A percentile compares a stretch with the other conserved stretches of the same genome.
Conservation (phyloP, 1,140 invertebrate genomes). For the Vollenhovia emeryi region DNA sequence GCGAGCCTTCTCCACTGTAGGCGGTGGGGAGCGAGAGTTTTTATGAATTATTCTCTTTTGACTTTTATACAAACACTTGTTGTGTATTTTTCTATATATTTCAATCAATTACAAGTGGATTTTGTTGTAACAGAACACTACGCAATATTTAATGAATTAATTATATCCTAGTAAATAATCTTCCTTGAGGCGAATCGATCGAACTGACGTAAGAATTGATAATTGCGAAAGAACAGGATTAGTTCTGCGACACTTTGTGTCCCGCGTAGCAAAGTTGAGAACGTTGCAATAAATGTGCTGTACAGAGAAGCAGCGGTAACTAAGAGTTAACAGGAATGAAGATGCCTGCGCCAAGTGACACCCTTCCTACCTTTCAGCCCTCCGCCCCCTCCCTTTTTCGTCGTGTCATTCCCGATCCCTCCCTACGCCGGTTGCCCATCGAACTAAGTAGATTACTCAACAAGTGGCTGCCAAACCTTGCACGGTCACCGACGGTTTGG, state of each 20-base stretch:
- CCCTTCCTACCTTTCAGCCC: neutral
- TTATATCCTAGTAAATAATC: neutral
- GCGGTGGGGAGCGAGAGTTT: too few relatives aligned
- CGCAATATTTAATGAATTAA: neutral
- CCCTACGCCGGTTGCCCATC: conserved; percentile 71
- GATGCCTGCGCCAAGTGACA: conserved; percentile 21
- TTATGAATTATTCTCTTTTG: neutral
- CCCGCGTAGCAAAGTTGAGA: neutral
- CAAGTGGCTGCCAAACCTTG: conserved; percentile 84
- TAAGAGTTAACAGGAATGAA: conserved; percentile 51
- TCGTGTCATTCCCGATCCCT: conserved; percentile 60
- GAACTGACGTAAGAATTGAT: neutral
- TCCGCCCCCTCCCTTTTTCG: conserved; percentile 42
- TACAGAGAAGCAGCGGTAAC: conserved; percentile 22
- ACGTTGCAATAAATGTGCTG: conserved; percentile 28
- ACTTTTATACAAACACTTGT: neutral
- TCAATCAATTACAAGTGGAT: neutral
- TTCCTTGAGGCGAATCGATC: neutral
- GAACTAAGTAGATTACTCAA: conserved; percentile 85
- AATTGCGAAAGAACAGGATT: neutral
- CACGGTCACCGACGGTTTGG: conserved; percentile 75
- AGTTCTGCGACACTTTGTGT: neutral
- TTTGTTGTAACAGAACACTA: neutral
- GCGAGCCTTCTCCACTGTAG: too few relatives aligned
- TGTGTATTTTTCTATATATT: neutral